Percentiles rank a stretch among this genome's conserved stretches.
phyloP scores from a whole-genome alignment of 2,888 invertebrate species.

The Cataglyphis rosenhaueri region DNA sequence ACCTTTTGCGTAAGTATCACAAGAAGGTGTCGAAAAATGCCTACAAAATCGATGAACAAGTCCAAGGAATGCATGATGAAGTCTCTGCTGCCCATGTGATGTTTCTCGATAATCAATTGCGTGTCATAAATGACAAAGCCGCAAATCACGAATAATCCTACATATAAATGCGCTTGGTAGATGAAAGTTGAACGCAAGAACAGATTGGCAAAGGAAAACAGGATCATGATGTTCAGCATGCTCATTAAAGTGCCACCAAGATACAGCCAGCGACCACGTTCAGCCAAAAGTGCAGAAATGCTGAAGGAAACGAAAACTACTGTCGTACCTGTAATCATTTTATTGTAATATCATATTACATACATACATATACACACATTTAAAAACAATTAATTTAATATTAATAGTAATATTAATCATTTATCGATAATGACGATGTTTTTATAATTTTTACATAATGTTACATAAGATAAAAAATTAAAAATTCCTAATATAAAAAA shows the following conservation, averaged over 20 bases:
- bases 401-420: neutral
- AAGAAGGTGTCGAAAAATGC: conserved; percentile 96
- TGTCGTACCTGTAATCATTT: conserved; percentile 87
- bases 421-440: neutral
- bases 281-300: conserved; percentile 94
- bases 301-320: conserved; percentile 97
- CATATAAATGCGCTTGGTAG: conserved; percentile 94
- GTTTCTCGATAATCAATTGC: conserved; percentile 98
- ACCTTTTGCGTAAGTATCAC: conserved; percentile 97
- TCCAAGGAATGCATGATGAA: conserved; percentile 97
- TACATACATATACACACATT: neutral
- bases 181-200: conserved; percentile 94
- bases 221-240: conserved; percentile 91
- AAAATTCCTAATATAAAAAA: neutral
- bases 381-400: neutral
- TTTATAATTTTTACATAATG: neutral
- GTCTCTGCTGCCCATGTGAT: conserved; percentile 95
- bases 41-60: conserved; percentile 97
- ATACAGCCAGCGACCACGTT: conserved; percentile 95
- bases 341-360: neutral
- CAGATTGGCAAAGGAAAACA: conserved; percentile 93
- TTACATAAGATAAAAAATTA: neutral
- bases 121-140: conserved; percentile 98
- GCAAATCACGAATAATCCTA: conserved; percentile 96
- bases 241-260: conserved; percentile 96